Evolutionary conservation across 2,797 vertebrate genomes (phyloP), one percentile per base, ranked within the genome.

Genomic region (Mus spretus): DNA sequence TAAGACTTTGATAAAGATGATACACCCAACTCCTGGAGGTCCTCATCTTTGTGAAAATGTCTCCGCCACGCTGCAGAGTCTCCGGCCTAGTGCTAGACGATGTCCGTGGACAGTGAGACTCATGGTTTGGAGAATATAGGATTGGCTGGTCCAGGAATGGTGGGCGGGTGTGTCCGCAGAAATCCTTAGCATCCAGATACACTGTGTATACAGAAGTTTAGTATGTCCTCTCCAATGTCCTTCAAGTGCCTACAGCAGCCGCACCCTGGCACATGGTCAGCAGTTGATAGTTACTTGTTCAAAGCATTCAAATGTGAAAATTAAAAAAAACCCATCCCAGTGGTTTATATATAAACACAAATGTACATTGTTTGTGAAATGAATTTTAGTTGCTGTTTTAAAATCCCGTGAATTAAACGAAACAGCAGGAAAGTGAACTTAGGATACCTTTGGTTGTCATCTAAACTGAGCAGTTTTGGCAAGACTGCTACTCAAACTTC

Each of bases 391-490:
- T 28, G 79, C 93, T 88, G 50, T 90, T 86, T 94, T 94, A 91
- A 88, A 44, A 87, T 40, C 7, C 11, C 85, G 15, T 75, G 67
- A 95, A 40, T 77, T 88, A 93, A 87, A 75, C 88, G 90, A 79
- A 9, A 84, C 40, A 91, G 65, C 37, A 37, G 34, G 50, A 81
- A 89, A 80, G 53, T 55, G 17, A 93, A 50, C 74, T 89, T 89
- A 86, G 83, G 78, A 91, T 31, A 86, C 6, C 7, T 63, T 26
- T 10, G 96, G 47, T 15, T 92, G 1, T 70, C 87, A 89, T 55
- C 28, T 95, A 81, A 90, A 87, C 55, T 87, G 53, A 37, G 17
- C 37, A 92, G 26, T 91, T 96, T 95, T 75, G 86, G 53, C 89
- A 87, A 97, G 53, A 89, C 72, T 57, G 70, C 90, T 79, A 75